Base-by-base conservation (phyloP, 2,797 vertebrate genomes). In the Crenuchus spilurus region DNA sequence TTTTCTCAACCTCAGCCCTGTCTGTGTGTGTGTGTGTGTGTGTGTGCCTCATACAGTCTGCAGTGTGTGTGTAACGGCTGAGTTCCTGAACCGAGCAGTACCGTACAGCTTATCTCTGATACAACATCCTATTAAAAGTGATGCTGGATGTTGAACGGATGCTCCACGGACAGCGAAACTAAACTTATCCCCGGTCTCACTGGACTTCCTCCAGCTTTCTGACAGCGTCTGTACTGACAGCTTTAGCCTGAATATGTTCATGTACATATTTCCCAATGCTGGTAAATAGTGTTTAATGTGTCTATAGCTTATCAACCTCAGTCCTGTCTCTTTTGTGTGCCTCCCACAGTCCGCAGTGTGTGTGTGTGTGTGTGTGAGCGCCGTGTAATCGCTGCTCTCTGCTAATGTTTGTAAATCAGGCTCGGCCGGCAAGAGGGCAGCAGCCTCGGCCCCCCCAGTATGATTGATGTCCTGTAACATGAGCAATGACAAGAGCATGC, bases 341-440 rank as follows among this genome's bases (percentile, higher is more conserved):
- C 67, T 76, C 79, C 78, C 70, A 82, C 67, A 89, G 88, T 89
- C n/a, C 88, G 93, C 90, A 85, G 62, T 54, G n/a, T 51, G 49
- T 62, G 52, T 49, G n/a, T 51, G 41, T 57, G 65, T 37, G 41
- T 41, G 31, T 30, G 51, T 52, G 57, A 80, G 75, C 84, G 83
- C 87, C 89, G 89, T 93, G 94, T 94, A 93, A 94, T 94, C 92
- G 91, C 94, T 55, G 93, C 94, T 95, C 93, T 91, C 91, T 92
- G 93, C 93, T 95, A 94, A 94, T 94, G 94, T 95, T 94, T 94
- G 93, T 94, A 93, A 94, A 95, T 93, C 93, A 94, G 94, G 88
- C 89, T 86, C 85, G 86, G 93, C 94, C 92, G 90, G 88, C 85
- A 88, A 89, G 87, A 92, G 93, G 94, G 92, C 92, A 93, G 51